Base-by-base conservation (phyloP, 2,888 invertebrate species). In the Phaedon cochleariae region DNA sequence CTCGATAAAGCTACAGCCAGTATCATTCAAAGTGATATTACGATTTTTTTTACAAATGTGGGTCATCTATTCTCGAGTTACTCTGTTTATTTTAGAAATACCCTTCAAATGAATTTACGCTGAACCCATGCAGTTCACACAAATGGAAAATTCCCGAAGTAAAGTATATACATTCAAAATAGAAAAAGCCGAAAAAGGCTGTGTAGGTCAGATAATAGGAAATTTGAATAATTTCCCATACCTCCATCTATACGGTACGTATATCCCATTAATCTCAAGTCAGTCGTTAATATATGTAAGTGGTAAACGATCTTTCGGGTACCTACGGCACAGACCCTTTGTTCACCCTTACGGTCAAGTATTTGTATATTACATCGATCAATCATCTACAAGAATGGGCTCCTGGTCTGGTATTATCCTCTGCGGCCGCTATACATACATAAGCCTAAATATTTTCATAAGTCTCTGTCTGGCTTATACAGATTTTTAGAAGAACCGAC, bases 331-430 rank as follows among this genome's bases (percentile, higher is more conserved):
- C 65, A 62, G 80, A 78, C 77, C 81, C 79, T 81, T 83, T 83
- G 83, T 83, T 83, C 79, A 81, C 81, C 83, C 81, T 81, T 82
- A 81, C 82, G 83, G 83, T 84, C 84, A 83, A 84, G 82, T 83
- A 83, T 83, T 84, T 84, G 83, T 83, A 84, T 84, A 84, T 84
- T 84, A 83, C 81, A 82, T 79, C 83, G 83, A 84, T 84, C 84
- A 83, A 84, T 84, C 84, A 84, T 83, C 80, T 78, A 78, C 80
- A 80, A 82, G 82, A 83, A 81, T 82, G 75, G 80, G 74, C 72
- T 72, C 73, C 74, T 74, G 74, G 72, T 76, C 78, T 73, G 74
- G 74, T 69, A 72, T 73, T 69, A 72, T 73, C 72, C 73, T 72
- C 73, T 72, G 70, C 67, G 63, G 58, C 73, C 74, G 76, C 77